Percentiles rank a stretch among this genome's conserved stretches.
Conservation (phyloP, 2,797 vertebrate genomes). For the Chanos chanos region DNA sequence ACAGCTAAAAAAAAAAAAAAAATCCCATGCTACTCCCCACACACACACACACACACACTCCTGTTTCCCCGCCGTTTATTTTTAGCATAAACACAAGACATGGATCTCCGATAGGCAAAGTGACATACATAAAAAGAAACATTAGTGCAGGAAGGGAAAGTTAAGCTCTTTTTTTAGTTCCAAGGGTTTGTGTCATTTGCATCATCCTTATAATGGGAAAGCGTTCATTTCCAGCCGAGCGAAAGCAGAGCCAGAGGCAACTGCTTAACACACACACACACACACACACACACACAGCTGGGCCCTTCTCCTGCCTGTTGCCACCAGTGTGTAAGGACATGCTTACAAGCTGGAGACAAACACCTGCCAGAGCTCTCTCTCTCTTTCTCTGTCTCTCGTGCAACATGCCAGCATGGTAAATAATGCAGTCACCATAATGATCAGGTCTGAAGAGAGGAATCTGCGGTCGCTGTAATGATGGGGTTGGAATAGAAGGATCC, state of each 20-base stretch:
- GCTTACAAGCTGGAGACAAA: neutral
- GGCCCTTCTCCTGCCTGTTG: no score
- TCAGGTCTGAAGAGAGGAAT: slow-evolving; percentile 62
- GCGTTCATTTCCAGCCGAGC: no score
- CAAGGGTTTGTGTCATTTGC: no score
- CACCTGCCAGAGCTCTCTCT: neutral
- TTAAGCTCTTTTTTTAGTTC: no score
- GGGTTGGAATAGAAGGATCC: no score
- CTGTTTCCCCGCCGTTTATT: neutral
- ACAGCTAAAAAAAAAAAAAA: neutral
- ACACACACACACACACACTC: neutral
- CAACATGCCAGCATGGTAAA: slow-evolving; percentile 55
- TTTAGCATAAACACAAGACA: no score
- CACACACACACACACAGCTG: slow-evolving; percentile 1
- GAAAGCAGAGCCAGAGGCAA: no score
- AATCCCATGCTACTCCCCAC: slow-evolving; percentile 5
- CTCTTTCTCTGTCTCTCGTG: neutral
- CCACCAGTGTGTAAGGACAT: no score
- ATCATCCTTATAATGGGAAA: slow-evolving; percentile 30
- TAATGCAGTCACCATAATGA: slow-evolving; percentile 74
- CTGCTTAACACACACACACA: neutral
- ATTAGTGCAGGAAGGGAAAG: slow-evolving; percentile 1
- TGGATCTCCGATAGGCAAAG: slow-evolving; percentile 9
- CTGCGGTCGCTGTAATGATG: no score
- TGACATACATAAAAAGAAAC: neutral